Evolutionary conservation across 2,888 invertebrate genomes (phyloP).

Genomic region (Noctua janthe): DNA sequence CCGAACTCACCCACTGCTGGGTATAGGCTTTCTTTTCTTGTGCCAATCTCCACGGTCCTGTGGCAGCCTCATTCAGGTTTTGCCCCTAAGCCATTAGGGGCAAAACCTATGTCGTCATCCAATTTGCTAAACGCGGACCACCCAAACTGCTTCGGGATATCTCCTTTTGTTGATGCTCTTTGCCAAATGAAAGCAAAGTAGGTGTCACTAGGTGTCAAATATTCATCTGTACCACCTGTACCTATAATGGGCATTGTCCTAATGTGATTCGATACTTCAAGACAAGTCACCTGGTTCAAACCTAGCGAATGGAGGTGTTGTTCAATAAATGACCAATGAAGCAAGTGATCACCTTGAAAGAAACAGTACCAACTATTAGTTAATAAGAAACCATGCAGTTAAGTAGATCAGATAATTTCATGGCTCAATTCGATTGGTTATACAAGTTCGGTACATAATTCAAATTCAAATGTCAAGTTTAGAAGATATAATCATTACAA

Average conservation of each 20-base stretch:
- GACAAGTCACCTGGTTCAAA: neutral
- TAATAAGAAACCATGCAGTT: neutral
- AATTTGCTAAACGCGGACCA: too few species aligned
- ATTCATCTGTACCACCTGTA: neutral
- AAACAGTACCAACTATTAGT: neutral
- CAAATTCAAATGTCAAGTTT: constrained; percentile 5
- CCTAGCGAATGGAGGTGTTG: neutral
- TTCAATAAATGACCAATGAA: neutral
- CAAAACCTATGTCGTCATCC: too few species aligned
- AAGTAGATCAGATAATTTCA: neutral
- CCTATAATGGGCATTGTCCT: neutral
- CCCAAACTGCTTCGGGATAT: too few species aligned
- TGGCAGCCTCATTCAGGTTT: too few species aligned
- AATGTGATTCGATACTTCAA: neutral
- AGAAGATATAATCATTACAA: constrained; percentile 10
- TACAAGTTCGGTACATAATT: constrained; percentile 18
- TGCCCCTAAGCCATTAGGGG: too few species aligned
- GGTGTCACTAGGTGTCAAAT: neutral
- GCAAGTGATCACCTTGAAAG: neutral
- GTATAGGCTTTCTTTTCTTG: too few species aligned
- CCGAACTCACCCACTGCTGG: too few species aligned
- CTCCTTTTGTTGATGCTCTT: too few species aligned
- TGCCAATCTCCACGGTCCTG: too few species aligned
- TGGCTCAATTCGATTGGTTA: constrained; percentile 1
- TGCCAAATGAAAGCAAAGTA: too few species aligned